Evolutionary conservation across 2,113 vertebrate genomes (phyloP), one percentile per base, ranked within the genome.

Genomic region (Carassius auratus): DNA sequence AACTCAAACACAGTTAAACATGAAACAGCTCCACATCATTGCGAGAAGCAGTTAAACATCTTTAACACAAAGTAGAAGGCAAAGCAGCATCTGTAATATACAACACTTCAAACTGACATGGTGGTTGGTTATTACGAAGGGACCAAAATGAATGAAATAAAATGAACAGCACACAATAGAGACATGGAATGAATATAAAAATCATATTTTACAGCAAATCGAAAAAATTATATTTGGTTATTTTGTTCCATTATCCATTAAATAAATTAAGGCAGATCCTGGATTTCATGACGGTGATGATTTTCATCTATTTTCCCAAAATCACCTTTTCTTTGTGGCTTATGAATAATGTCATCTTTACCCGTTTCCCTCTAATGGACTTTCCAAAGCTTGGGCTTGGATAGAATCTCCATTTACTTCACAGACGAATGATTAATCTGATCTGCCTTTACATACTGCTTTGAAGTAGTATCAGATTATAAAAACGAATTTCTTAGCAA

Each of bases 11-110:
- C 76, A 86, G 64, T 81, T 84, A 66, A 87, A 87, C 81, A 87
- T 74, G 86, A 88, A 33, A 81, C 57, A 78, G 76, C 73, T 86
- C 3, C 74, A 88, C 89, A 74, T 80, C 80, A 76, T 76, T 86
- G 52, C 73, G 6, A 82, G 76, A 85, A 89, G 87, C 85, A 83
- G 77, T 78, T 88, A 79, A 84, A 79, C 66, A 50, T 88, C 64
- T 86, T 21, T 3, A 61, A 87, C 73, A 87, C 76, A 86, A 62
- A 84, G 21, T 38, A 38, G 17, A 33, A 87, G 48, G 38, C 61
- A 78, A 81, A 78, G 81, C 73, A 59, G 75, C 85, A 88, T 88
- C 87, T 88, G 87, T 75, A 85, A 86, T 83, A 85, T 74, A 89
- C 42, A 89, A 86, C 85, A 84, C 62, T 89, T 62, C 14, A 81